Evolutionary conservation across 2,797 vertebrate genomes (phyloP), one percentile per base, ranked within the genome.

Genomic region (Chaetodon trifasciatus): DNA sequence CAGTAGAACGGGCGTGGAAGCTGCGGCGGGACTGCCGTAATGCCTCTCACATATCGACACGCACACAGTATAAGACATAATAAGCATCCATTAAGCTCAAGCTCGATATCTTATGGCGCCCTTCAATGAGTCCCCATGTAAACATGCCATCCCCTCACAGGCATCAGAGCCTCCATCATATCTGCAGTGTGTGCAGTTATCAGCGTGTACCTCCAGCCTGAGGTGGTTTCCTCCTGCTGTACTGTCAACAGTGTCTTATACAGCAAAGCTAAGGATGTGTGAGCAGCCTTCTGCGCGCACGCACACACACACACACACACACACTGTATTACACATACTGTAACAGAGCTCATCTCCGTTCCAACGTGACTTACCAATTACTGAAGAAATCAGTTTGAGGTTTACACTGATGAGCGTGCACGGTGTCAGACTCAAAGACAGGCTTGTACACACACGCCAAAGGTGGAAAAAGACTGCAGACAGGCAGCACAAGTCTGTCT

Each of bases 131-230:
- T 4, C 13, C 56, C n/a, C 11, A 28, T 55, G 70, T 64, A 74
- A 82, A 76, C 44, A 74, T 68, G n/a, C 28, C 3, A 60, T 67
- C 75, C 63, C 52, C 77, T 55, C 28, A 23, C 13, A 83, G 77
- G 61, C 32, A 0, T 8, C 21, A 70, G 7, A 32, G 76, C 40
- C 44, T 39, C 53, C 15, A 37, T 58, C 23, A 47, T 2, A 65
- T 5, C 53, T 56, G 68, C 35, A 1, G 60, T 39, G 1, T 56
- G 68, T 40, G 53, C 5, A 6, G 16, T 39, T 67, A 69, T 68
- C 49, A 32, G 24, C 42, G 15, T 37, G 16, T 23, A 61, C 66
- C 47, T 70, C 17, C 47, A 61, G 61, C 82, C 77, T 2, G 13
- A 24, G 61, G 56, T 19, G 35, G 13, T 40, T 72, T 78, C 65